Evolutionary conservation across 2,888 invertebrate genomes (phyloP), one percentile per base, ranked within the genome.

Genomic region (Ectobius pallidus): DNA sequence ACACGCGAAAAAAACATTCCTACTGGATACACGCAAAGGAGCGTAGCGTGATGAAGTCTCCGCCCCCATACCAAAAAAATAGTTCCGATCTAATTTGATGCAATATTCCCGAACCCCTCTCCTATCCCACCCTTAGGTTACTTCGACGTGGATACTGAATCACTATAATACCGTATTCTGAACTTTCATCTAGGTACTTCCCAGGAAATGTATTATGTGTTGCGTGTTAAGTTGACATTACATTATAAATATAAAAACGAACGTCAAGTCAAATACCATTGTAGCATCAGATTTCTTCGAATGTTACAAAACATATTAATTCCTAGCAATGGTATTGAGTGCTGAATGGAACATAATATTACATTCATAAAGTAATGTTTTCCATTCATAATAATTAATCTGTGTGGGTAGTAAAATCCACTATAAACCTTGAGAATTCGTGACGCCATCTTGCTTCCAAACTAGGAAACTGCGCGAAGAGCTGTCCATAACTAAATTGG

Each of bases 51-150:
- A 74, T 65, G 16, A 58, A 67, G 73, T 74, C 73, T 67, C 73
- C 73, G 71, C 73, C 73, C 73, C n/a, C n/a, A n/a, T n/a, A n/a
- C n/a, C 69, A 74, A 73, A 74, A 73, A 74, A 71, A 49, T 74
- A 74, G 73, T 74, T 69, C 73, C 73, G 73, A 74, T 74, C 70
- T 74, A 74, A 74, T 74, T 74, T 74, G 73, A 74, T 71, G 73
- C 71, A 74, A 74, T 74, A 74, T 74, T 74, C 73, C 62, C 11
- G 34, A 42, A 42, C 20, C 63, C 55, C 55, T 25, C 9, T 25
- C 25, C 27, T 27, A 22, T 25, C 44, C 62, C 39, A 42, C 65
- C 46, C 46, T 22, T 27, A 16, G 39, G 63, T 69, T 74, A 71
- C 68, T 74, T 74, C 71, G 61, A 71, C 69, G 74, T 71, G 71